Evolutionary conservation across 1,140 invertebrate species (phyloP), one percentile per base, ranked within the genome.

Genomic region (Trachymyrmex cornetzi): DNA sequence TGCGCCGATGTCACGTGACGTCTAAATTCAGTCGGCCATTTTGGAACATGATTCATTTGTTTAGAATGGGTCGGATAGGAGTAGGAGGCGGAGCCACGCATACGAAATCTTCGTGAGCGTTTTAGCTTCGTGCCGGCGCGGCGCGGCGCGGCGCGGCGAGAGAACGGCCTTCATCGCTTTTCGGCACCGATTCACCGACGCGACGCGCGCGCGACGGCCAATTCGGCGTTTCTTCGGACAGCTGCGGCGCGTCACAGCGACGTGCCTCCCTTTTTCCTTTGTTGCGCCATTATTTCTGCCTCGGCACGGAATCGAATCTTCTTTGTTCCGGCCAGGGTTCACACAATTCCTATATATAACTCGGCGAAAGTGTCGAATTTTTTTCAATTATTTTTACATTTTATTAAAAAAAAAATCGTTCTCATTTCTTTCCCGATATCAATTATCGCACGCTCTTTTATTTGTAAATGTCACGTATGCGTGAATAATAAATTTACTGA

Each of bases 21-120:
- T 95, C 94, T 95, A 95, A 95, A 95, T 94, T 95, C 93, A 93
- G 94, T 89, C 94, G 92, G 94, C 94, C 94, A 95, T 95, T 95
- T 95, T 95, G 92, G 93, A 94, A 92, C 90, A 94, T 94, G 94
- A 95, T 94, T 95, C 94, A 95, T 94, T 95, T 95, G 94, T 95
- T 94, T 95, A 95, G 94, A 95, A 94, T 92, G 93, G 93, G 90
- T 93, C 92, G 94, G 93, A 94, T 94, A 94, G 93, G 84, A 94
- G 93, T 93, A 92, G 93, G 90, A 94, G 94, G 94, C 94, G 94
- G 94, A 94, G 94, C 91, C 92, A 94, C 88, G 86, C 89, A 74
- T 92, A 92, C 93, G 80, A 93, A 94, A 95, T 94, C 93, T 94
- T 93, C 86, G 89, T 63, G 71, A 87, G 87, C 82, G 81, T 91